A percentile compares a stretch with the other conserved stretches of the same genome.
Conservation (phyloP, 2,888 invertebrate species). For the Eupithecia vulgata region DNA sequence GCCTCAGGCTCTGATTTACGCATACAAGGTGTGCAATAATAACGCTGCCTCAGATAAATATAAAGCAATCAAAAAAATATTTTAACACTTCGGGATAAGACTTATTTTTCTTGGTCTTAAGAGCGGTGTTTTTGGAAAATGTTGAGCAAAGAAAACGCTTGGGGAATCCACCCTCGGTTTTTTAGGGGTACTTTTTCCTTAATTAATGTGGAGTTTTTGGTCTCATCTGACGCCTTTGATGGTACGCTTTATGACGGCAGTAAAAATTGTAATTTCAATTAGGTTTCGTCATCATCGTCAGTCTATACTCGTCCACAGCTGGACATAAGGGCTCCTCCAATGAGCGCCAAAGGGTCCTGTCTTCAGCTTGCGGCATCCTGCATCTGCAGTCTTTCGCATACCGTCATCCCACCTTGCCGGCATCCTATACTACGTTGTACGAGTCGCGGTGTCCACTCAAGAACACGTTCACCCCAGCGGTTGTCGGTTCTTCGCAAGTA, state of each 20-base stretch:
- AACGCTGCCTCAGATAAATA: constrained; percentile 78
- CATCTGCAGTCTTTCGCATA: too few relatives aligned
- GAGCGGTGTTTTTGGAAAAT: constrained; percentile 71
- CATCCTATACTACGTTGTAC: too few relatives aligned
- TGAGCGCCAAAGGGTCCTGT: too few relatives aligned
- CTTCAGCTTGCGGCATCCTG: too few relatives aligned
- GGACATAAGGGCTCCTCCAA: too few relatives aligned
- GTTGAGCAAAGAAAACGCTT: constrained; percentile 77
- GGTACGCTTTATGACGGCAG: constrained; percentile 61
- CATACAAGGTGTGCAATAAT: constrained; percentile 84
- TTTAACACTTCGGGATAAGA: constrained; percentile 55
- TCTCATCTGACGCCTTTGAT: constrained; percentile 74
- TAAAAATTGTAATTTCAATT: constrained; percentile 60
- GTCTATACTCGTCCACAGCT: too few relatives aligned
- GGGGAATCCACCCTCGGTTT: constrained; percentile 78
- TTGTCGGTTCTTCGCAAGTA: too few relatives aligned
- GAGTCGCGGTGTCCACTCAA: too few relatives aligned
- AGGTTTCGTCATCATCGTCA: constrained; percentile 27
- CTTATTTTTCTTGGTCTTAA: constrained; percentile 53
- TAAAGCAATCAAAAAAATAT: constrained; percentile 64
- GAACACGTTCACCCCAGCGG: too few relatives aligned
- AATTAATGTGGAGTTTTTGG: constrained; percentile 83
- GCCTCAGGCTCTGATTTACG: constrained; percentile 83
- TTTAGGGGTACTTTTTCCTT: constrained; percentile 79
- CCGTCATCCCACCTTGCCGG: too few relatives aligned